These are phyloP conservation scores for Holocentrus rufus DNA, from an alignment of 2,797 vertebrate species.

Conservation along the genomic window DNA sequence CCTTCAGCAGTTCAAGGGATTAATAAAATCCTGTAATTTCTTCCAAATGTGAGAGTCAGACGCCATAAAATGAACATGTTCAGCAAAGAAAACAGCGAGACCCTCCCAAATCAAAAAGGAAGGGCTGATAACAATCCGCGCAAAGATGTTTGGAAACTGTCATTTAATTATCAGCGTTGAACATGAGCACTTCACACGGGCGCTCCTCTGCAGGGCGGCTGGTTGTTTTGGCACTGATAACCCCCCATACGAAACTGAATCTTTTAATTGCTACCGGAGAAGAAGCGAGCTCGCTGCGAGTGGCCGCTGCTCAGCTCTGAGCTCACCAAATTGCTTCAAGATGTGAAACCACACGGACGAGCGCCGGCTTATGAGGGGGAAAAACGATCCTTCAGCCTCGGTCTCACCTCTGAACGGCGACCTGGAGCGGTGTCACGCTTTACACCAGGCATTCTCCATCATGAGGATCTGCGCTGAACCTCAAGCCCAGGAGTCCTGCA, in stretches of 20 bases:
- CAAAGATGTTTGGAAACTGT: constrained; percentile 56
- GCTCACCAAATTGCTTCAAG: constrained; percentile 56
- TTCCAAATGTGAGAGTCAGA: not conserved
- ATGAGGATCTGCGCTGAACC: too few relatives aligned
- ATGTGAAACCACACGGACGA: constrained; percentile 50
- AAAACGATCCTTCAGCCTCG: not conserved
- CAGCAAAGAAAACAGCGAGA: not conserved
- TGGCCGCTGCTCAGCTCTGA: constrained; percentile 22
- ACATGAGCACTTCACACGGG: constrained; percentile 13
- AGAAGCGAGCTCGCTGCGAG: constrained; percentile 24
- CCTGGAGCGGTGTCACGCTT: too few relatives aligned
- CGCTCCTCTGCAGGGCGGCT: not conserved
- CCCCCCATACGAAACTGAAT: constrained; percentile 35
- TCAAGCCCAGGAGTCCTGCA: not conserved
- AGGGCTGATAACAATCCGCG: constrained; percentile 33
- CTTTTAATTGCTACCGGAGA: constrained; percentile 51
- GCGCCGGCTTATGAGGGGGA: constrained; percentile 27
- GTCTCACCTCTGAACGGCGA: not conserved
- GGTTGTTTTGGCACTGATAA: constrained; percentile 10
- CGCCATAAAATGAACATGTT: not conserved
- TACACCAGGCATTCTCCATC: too few relatives aligned
- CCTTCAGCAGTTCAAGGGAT: not conserved
- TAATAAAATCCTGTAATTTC: not conserved
- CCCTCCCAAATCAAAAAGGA: constrained; percentile 18
- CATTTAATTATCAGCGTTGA: constrained; percentile 50